phyloP scores from a whole-genome alignment of 2,797 vertebrate species.

The Onychomys arenicola region DNA sequence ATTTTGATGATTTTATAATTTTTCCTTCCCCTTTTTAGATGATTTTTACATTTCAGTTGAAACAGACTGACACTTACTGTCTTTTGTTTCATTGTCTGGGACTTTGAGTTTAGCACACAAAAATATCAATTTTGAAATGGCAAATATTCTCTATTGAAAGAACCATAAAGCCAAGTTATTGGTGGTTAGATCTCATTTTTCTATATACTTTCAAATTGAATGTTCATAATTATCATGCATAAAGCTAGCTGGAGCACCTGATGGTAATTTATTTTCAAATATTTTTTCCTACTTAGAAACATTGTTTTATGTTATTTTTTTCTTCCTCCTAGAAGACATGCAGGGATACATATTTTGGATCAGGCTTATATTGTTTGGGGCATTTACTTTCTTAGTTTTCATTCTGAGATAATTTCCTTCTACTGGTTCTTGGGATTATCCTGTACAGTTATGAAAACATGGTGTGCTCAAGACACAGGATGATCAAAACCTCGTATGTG shows the following conservation, averaged over 20 bases:
- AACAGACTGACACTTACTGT: background rate
- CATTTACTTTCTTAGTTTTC: background rate
- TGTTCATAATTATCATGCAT: background rate
- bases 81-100: background rate
- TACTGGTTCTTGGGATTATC: background rate
- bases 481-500: background rate
- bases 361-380: background rate
- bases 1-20: background rate
- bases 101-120: background rate
- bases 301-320: background rate
- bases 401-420: background rate
- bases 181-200: background rate
- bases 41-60: background rate
- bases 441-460: background rate
- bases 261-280: background rate
- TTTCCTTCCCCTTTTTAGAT: background rate
- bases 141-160: background rate
- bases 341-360: background rate
- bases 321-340: background rate
- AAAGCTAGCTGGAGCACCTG: background rate
- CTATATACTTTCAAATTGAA: background rate
- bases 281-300: background rate
- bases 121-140: background rate
- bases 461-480: background rate
- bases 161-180: background rate